These are phyloP conservation scores for Misgurnus anguillicaudatus DNA, from an alignment of 2,113 vertebrate species.

Conservation along the genomic window DNA sequence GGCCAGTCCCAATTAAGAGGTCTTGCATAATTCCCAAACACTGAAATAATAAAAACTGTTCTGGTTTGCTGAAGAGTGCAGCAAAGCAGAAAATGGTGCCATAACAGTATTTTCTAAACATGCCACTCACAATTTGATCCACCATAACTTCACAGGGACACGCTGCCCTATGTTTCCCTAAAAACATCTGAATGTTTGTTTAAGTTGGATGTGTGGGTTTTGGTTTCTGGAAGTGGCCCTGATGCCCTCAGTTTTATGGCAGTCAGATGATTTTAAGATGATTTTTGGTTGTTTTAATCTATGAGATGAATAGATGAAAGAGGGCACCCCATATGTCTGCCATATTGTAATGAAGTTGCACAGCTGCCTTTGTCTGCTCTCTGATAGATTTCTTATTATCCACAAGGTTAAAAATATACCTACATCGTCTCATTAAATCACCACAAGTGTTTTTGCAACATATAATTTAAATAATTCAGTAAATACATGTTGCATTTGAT, in stretches of 20 bases:
- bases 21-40: slow-evolving; percentile 60
- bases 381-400: slow-evolving; percentile 57
- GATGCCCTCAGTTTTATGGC: background rate
- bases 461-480: too few species aligned
- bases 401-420: slow-evolving; percentile 44
- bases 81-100: slow-evolving; percentile 74
- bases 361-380: slow-evolving; percentile 58
- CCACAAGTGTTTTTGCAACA: slow-evolving; percentile 2
- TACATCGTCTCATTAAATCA: slow-evolving; percentile 5
- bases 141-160: slow-evolving; percentile 26
- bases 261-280: slow-evolving; percentile 8
- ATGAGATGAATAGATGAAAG: background rate
- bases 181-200: slow-evolving; percentile 49
- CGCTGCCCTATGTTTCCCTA: slow-evolving; percentile 43
- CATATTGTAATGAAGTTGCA: slow-evolving; percentile 56
- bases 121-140: slow-evolving; percentile 67
- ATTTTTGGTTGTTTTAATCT: background rate
- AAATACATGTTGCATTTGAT: background rate
- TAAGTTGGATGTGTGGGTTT: slow-evolving; percentile 21
- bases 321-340: slow-evolving; percentile 36
- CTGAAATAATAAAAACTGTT: slow-evolving; percentile 74
- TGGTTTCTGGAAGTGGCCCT: slow-evolving; percentile 8
- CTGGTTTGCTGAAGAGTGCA: slow-evolving; percentile 71
- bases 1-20: slow-evolving; percentile 38
- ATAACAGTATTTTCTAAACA: slow-evolving; percentile 71